Base-by-base conservation (phyloP, 2,797 vertebrate species). In the Arctocebus calabarensis region DNA sequence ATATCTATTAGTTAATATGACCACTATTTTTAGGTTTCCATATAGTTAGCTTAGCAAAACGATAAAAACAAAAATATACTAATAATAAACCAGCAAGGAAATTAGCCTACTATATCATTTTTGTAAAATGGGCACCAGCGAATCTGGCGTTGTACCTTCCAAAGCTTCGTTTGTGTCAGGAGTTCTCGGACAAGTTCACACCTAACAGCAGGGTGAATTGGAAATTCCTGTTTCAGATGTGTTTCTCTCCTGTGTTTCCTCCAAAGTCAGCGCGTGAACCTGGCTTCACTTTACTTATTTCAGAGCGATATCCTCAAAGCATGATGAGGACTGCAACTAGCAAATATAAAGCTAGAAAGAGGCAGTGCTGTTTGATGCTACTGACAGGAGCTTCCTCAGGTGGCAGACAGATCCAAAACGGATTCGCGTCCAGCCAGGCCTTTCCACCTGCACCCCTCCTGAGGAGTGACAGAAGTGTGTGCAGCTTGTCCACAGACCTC, bases 81-180 rank as follows among this genome's bases (percentile, higher is more conserved):
- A 87, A 88, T 88, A 92, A 94, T 95, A 95, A 96, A 86, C 82
- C 88, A 95, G 75, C 40, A 97, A 97, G 81, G 94, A 95, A 97
- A 98, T 97, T 95, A 97, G 78, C 23, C 40, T 68, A 6, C 64
- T 73, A 37, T 86, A 73, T 95, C 91, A 45, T 93, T 68, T 45
- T 29, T n/a, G 17, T 81, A 4, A 19, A 66, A 40, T 25, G 78
- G 37, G 22, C 27, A 29, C 78, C 32, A 1, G 6, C 29, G 40
- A 78, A 62, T 43, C 34, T 62, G 11, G 2, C 75, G 8, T 17
- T 74, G 0, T 37, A 11, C n/a, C 61, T 89, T 66, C 19, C 37
- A 25, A 9, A 16, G 40, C 5, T 45, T 85, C 32, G 9, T 45
- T 96, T 25, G 0, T 62, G 27, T 83, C 32, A 55, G 52, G n/a